phyloP scores from a whole-genome alignment of 2,888 invertebrate genomes.

The Laothoe populi region DNA sequence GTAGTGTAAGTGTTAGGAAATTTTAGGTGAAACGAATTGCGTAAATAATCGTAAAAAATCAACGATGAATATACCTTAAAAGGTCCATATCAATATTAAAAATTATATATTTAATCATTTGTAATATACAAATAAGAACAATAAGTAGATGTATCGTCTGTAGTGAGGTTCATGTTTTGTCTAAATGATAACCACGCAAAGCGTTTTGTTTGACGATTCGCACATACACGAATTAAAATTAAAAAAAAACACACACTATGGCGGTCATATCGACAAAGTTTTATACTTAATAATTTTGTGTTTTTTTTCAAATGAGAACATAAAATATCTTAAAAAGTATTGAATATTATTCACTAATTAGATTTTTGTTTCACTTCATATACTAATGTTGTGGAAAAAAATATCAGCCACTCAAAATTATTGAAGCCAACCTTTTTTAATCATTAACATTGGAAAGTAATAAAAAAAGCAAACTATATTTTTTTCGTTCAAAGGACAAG shows the following conservation, averaged over 20 bases:
- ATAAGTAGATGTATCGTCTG: slow-evolving; percentile 79
- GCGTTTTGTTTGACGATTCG: slow-evolving; percentile 62
- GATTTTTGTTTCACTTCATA: too few species aligned
- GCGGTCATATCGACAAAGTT: neutral
- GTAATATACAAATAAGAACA: slow-evolving; percentile 78
- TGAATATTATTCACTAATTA: too few species aligned
- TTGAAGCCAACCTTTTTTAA: too few species aligned
- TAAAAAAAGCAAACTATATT: too few species aligned
- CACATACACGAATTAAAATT: slow-evolving; percentile 27
- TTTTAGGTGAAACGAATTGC: slow-evolving; percentile 64
- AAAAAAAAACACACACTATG: neutral
- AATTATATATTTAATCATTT: slow-evolving; percentile 75
- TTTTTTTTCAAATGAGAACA: too few species aligned
- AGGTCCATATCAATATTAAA: slow-evolving; percentile 84
- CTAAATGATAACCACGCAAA: slow-evolving; percentile 57
- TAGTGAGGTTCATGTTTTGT: slow-evolving; percentile 45
- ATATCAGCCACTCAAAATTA: too few species aligned
- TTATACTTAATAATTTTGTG: neutral
- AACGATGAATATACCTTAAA: slow-evolving; percentile 78
- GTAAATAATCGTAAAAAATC: slow-evolving; percentile 58
- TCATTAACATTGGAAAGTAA: too few species aligned
- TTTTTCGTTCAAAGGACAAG: too few species aligned
- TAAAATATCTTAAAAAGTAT: too few species aligned
- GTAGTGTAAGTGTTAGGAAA: slow-evolving; percentile 62
- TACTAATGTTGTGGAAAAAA: too few species aligned